A percentile compares a stretch with the other conserved stretches of the same genome.
These are phyloP conservation scores for Pteronura brasiliensis DNA, from an alignment of 2,113 vertebrate genomes.

Conservation along the genomic window DNA sequence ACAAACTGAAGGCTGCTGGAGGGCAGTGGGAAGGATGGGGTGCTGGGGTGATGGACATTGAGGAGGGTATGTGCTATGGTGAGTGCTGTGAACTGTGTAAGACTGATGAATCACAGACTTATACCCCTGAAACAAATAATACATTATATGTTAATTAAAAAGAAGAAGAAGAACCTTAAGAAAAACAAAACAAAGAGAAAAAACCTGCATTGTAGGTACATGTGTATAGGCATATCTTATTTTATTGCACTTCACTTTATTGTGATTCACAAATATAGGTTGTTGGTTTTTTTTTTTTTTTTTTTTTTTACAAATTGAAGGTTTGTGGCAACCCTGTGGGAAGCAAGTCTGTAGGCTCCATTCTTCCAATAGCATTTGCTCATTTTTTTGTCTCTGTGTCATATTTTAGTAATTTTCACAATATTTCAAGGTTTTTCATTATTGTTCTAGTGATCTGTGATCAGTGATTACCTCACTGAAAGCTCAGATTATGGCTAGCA, in stretches of 20 bases:
- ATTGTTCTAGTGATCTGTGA: neutral
- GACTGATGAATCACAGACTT: no score
- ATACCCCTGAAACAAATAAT: no score
- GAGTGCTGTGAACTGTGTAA: no score
- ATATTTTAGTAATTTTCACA: neutral
- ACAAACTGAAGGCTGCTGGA: no score
- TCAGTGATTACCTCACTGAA: neutral
- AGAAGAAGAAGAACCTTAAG: no score
- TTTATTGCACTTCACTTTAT: neutral
- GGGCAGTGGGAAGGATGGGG: no score
- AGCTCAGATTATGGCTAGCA: neutral
- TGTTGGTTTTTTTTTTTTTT: neutral
- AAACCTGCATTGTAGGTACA: neutral
- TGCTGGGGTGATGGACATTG: no score
- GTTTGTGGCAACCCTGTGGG: neutral
- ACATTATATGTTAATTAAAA: no score
- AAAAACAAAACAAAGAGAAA: no score
- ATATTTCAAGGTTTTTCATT: neutral
- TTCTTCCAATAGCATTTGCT: neutral
- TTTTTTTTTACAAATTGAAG: neutral
- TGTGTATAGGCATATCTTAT: neutral
- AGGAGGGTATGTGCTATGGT: no score
- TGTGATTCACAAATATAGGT: neutral
- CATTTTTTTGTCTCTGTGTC: neutral
- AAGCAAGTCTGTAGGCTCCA: neutral